Evolutionary conservation across 1,140 invertebrate species (phyloP).

Genomic region (Atopsyche davidsoni): DNA sequence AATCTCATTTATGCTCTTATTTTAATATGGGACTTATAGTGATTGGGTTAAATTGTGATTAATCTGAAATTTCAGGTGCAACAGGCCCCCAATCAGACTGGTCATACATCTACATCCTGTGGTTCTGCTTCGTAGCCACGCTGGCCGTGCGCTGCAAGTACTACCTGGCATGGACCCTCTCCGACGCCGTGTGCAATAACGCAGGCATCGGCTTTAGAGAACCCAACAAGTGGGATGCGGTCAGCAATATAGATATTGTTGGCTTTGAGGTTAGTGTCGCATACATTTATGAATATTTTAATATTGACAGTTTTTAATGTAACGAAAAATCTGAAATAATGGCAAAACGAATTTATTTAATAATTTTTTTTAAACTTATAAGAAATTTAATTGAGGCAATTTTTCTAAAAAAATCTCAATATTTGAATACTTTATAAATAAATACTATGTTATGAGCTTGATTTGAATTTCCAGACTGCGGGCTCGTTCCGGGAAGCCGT

Average conservation of each 20-base stretch:
- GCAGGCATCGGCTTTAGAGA: slow-evolving; percentile 89
- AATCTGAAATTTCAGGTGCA: slow-evolving; percentile 31
- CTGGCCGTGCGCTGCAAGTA: slow-evolving; percentile 84
- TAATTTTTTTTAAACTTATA: no score
- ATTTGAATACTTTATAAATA: neutral
- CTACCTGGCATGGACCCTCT: slow-evolving; percentile 93
- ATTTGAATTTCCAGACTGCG: slow-evolving; percentile 54
- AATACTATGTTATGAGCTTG: no score
- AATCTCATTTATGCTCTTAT: no score
- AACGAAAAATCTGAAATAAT: no score
- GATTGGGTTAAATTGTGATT: no score
- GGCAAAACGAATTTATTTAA: no score
- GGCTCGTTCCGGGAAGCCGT: slow-evolving; percentile 76
- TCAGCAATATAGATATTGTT: slow-evolving; percentile 85
- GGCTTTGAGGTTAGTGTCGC: slow-evolving; percentile 78
- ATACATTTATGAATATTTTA: slow-evolving; percentile 2
- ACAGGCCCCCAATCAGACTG: slow-evolving; percentile 42
- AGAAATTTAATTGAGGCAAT: neutral
- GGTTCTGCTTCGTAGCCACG: slow-evolving; percentile 73
- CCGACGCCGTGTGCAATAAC: slow-evolving; percentile 91
- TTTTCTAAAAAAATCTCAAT: slow-evolving; percentile 4
- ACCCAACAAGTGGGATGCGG: slow-evolving; percentile 80
- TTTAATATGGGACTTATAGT: no score
- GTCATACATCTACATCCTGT: slow-evolving; percentile 57
- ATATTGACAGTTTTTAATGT: neutral